Conservation (phyloP, 2,888 invertebrate genomes). For the Drosophila antonietae region DNA sequence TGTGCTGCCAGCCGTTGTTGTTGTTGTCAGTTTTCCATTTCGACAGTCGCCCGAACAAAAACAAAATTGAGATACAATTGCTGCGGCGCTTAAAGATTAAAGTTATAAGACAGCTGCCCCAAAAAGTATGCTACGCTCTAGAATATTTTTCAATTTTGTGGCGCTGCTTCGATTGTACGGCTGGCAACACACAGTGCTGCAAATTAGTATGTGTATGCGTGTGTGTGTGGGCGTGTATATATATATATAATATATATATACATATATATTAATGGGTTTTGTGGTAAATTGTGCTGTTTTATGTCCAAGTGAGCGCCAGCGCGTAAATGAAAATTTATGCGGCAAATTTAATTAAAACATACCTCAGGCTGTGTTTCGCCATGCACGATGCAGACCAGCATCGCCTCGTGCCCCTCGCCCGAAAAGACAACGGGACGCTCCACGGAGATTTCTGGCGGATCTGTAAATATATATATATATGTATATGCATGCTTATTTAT, state of each 20-base stretch:
- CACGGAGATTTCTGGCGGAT: slow-evolving; percentile 85
- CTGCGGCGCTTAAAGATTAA: background rate
- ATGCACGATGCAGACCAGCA: slow-evolving; percentile 89
- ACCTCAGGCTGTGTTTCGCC: slow-evolving; percentile 89
- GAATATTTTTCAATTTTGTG: slow-evolving; percentile 10
- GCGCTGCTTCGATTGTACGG: slow-evolving; percentile 21
- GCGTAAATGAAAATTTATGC: slow-evolving; percentile 72
- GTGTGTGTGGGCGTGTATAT: slow-evolving; percentile 11
- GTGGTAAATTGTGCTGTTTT: slow-evolving; percentile 44
- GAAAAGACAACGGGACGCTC: slow-evolving; percentile 88
- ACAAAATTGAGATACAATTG: slow-evolving; percentile 13
- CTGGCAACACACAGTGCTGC: slow-evolving; percentile 33
- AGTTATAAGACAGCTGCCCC: background rate
- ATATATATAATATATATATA: slow-evolving; percentile 2
- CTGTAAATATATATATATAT: slow-evolving; percentile 58
- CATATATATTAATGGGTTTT: slow-evolving; percentile 44
- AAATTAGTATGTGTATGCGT: slow-evolving; percentile 27
- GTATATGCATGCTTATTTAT: background rate
- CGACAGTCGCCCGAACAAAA: background rate
- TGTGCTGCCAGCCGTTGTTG: slow-evolving; percentile 21
- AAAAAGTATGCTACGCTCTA: slow-evolving; percentile 21
- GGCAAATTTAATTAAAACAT: slow-evolving; percentile 82
- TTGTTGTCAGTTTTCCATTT: slow-evolving; percentile 2
- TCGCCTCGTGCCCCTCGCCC: slow-evolving; percentile 88
- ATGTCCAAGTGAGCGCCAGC: slow-evolving; percentile 62